These are phyloP conservation scores for Lochmaea capreae DNA, from an alignment of 2,888 invertebrate genomes.

Conservation along the genomic window DNA sequence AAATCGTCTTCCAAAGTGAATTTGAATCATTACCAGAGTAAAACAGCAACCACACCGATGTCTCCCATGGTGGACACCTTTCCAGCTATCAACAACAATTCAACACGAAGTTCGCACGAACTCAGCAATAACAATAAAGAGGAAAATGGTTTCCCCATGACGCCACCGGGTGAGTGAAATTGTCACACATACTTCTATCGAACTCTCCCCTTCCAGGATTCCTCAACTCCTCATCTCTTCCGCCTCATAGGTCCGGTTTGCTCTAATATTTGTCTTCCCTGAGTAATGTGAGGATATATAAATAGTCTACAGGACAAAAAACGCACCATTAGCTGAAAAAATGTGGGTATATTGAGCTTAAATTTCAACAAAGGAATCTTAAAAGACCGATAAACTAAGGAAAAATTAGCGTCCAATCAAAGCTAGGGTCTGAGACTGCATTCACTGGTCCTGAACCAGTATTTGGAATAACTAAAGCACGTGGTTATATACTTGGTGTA, in stretches of 20 bases:
- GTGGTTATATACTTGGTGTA: no score
- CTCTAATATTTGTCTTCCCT: background rate
- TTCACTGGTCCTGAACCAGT: no score
- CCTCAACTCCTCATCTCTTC: no score
- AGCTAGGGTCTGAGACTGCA: no score
- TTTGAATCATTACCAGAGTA: constrained; percentile 55
- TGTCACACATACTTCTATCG: background rate
- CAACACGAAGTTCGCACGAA: constrained; percentile 54
- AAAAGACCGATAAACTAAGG: no score
- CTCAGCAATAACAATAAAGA: constrained; percentile 61
- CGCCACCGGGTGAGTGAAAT: constrained; percentile 60
- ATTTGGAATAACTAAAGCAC: no score
- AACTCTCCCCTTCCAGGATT: no score
- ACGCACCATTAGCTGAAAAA: no score
- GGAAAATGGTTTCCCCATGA: constrained; percentile 60
- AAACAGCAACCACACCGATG: constrained; percentile 58
- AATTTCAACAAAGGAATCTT: no score
- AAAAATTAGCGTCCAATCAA: no score
- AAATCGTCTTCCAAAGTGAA: constrained; percentile 62
- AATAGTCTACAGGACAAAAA: background rate
- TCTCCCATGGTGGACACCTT: constrained; percentile 61
- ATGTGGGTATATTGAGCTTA: no score
- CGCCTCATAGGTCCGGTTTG: no score
- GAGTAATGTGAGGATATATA: background rate
- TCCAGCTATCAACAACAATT: constrained; percentile 63